Evolutionary conservation across 1,140 invertebrate genomes (phyloP), one percentile per base, ranked within the genome.

Genomic region (Branchinecta lynchi): DNA sequence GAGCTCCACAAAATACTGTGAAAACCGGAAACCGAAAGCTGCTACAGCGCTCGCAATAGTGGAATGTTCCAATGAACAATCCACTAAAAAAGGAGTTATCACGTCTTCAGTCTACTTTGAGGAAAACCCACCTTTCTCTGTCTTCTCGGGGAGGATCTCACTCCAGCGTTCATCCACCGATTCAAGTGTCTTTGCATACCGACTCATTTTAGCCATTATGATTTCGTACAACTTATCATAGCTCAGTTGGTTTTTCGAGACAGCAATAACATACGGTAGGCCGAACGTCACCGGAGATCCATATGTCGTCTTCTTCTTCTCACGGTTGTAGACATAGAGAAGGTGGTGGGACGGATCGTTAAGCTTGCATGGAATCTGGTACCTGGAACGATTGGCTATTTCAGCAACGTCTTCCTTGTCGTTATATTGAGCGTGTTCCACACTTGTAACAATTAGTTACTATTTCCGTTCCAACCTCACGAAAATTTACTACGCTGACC

Each of bases 281-380:
- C 69, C 69, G 66, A 70, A 70, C 43, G 66, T 20, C 17, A 21
- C 66, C 21, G 17, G 44, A 20, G 21, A 45, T 7, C 65, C 65
- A 20, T 70, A 70, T 43, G 44, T 70, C 32, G 65, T 66, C 20
- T 51, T 69, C 10, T 70, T 70, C 32, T 43, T 45, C 45, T 70
- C 69, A 45, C 66, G 65, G n/a, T 66, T 32, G 65, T 70, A 70
- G 66, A 70, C 66, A 45, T 44, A 9, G 3, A 70, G 10, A 7
- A 17, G 43, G 17, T 44, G 45, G 10, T 43, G 21, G 65, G 60
- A 65, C 7, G 66, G 5, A 44, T 65, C 66, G 12, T 45, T 66
- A 8, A 70, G 12, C 32, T 68, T 70, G 17, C 66, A 65, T 9
- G 69, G 69, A 10, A 70, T 7, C 21, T 70, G 60, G 46, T 70